These are phyloP conservation scores for Arctocebus calabarensis DNA, from an alignment of 2,797 vertebrate genomes.

Conservation along the genomic window DNA sequence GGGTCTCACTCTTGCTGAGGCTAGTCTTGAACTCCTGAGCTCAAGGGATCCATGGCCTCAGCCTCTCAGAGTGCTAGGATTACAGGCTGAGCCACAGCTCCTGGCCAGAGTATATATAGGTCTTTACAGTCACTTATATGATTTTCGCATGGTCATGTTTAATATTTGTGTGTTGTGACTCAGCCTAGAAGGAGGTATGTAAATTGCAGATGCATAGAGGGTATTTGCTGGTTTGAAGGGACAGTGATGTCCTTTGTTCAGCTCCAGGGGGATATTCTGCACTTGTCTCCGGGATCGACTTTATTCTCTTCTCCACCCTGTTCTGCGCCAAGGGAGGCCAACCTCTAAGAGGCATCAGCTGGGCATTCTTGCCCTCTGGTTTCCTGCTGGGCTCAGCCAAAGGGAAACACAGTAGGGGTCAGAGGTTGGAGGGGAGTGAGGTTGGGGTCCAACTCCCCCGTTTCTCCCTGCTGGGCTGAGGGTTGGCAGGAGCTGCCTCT, in stretches of 20 bases:
- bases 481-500: background rate
- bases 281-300: background rate
- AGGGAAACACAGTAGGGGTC: background rate
- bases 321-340: background rate
- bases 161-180: background rate
- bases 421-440: background rate
- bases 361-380: background rate
- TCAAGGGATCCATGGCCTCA: no score
- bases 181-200: background rate
- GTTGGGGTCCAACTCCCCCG: background rate
- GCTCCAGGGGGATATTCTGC: background rate
- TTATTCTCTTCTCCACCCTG: background rate
- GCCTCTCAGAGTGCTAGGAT: no score
- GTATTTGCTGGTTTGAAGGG: background rate
- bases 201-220: background rate
- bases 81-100: no score
- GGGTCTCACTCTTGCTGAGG: no score
- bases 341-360: background rate
- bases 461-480: background rate
- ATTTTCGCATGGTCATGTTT: background rate
- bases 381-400: constrained; percentile 33
- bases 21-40: no score
- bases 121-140: background rate
- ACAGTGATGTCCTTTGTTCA: background rate
- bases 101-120: background rate